Base-by-base conservation (phyloP, 2,113 vertebrate genomes). In the Phycodurus eques region DNA sequence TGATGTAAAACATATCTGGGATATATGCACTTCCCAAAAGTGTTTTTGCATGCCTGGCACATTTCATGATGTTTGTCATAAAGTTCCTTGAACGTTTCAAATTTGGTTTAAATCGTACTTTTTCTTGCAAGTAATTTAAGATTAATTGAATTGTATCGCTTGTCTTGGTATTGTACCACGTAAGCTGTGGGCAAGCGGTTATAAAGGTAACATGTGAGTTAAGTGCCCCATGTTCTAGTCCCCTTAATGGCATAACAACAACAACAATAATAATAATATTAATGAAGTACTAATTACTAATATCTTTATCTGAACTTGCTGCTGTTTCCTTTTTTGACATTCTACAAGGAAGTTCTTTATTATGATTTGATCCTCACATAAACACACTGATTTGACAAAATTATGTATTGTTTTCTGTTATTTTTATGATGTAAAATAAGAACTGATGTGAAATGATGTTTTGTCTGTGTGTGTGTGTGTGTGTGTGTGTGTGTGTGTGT, bases 11-110 rank as follows among this genome's bases (percentile, higher is more conserved):
- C 77, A 73, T 59, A 78, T 83, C 76, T 77, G 75, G 83, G 81
- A 85, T 78, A 69, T 87, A 77, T 74, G 82, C 72, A 75, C 76
- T 79, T 88, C 80, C 76, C 54, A 47, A 15, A 54, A 76, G 14
- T 61, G 66, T 74, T 76, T 73, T 62, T 73, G 72, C 68, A 66
- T 2, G 14, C 72, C 43, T 53, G 2, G 47, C 67, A 83, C 14
- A 65, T 83, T 83, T 85, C 31, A 71, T 15, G 57, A 53, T 9
- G 22, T 64, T 22, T 74, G 74, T 84, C 39, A 72, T 51, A 43
- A 49, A 61, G 39, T 46, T 62, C 33, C 70, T 19, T 33, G 68
- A 33, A 46, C 64, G 54, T 67, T 63, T 39, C 1, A 70, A 67
- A 73, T 65, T 54, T 5, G 47, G 15, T 71, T 19, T 14, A 39